phyloP scores from a whole-genome alignment of 1,140 invertebrate genomes.

The Nasonia giraulti region DNA sequence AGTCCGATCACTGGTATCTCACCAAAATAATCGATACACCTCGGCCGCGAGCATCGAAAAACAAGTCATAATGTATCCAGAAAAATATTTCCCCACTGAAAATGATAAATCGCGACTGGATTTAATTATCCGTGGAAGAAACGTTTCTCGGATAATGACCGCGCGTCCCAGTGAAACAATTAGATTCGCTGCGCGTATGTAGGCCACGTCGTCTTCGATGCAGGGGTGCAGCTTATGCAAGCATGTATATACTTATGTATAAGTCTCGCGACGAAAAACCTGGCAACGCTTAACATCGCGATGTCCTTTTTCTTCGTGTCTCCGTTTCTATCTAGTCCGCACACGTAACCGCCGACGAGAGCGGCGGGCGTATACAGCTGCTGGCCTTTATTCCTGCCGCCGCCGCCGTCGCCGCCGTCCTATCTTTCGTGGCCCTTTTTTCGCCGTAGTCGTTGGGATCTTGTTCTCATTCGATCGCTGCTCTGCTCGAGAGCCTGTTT shows the following conservation, averaged over 20 bases:
- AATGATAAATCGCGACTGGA: background rate
- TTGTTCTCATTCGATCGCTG: background rate
- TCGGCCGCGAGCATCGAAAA: background rate
- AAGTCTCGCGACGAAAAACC: background rate
- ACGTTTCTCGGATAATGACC: background rate
- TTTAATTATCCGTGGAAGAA: constrained; percentile 14
- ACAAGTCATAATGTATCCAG: background rate
- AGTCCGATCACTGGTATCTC: too few relatives aligned
- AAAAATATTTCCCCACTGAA: background rate
- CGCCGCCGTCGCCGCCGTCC: background rate
- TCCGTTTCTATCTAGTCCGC: background rate
- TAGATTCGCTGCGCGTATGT: background rate
- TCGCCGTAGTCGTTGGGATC: background rate
- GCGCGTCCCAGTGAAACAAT: constrained; percentile 30
- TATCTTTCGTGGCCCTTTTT: background rate
- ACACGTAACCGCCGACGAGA: background rate
- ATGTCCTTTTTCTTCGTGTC: background rate
- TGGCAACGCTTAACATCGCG: constrained; percentile 13
- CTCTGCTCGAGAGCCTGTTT: background rate
- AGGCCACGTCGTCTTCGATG: background rate
- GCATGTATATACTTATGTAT: too few relatives aligned
- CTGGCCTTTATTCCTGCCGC: too few relatives aligned
- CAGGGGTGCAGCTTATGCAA: background rate
- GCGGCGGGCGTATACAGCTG: too few relatives aligned
- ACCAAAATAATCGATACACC: background rate